Evolutionary conservation across 2,888 invertebrate genomes (phyloP).

Genomic region (Habroteleia sp.): DNA sequence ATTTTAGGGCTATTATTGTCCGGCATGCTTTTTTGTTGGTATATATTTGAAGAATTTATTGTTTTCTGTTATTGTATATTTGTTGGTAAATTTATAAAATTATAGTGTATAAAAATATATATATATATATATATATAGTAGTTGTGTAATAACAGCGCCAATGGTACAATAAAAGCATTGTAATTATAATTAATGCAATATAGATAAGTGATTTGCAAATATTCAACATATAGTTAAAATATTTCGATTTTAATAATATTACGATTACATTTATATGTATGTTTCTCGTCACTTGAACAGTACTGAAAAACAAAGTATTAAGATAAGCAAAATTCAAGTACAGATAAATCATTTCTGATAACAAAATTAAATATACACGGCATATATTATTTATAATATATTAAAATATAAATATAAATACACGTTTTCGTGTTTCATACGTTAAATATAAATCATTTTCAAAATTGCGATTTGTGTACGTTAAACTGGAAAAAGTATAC

Average conservation of each 20-base stretch:
- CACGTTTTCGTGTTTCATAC: no score
- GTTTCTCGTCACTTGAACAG: no score
- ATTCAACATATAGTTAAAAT: background rate
- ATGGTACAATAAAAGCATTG: conserved; percentile 48
- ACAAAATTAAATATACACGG: no score
- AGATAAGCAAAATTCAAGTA: background rate
- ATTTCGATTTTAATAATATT: no score
- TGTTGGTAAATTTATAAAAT: conserved; percentile 12
- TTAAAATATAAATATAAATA: no score
- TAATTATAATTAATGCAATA: conserved; percentile 31
- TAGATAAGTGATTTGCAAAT: conserved; percentile 28
- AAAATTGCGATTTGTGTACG: no score
- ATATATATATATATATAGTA: conserved; percentile 27
- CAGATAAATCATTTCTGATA: no score
- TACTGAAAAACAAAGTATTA: background rate
- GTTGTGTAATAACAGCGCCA: conserved; percentile 49
- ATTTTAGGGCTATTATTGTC: conserved; percentile 5
- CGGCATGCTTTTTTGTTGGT: conserved; percentile 16
- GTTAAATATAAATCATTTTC: no score
- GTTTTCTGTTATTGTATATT: conserved; percentile 40
- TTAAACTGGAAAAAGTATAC: no score
- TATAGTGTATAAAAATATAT: conserved; percentile 24
- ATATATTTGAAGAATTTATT: conserved; percentile 34
- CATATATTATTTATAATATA: no score
- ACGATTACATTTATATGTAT: no score